Evolutionary conservation across 2,888 invertebrate species (phyloP), one percentile per base, ranked within the genome.

Genomic region (Spilosoma lubricipeda): DNA sequence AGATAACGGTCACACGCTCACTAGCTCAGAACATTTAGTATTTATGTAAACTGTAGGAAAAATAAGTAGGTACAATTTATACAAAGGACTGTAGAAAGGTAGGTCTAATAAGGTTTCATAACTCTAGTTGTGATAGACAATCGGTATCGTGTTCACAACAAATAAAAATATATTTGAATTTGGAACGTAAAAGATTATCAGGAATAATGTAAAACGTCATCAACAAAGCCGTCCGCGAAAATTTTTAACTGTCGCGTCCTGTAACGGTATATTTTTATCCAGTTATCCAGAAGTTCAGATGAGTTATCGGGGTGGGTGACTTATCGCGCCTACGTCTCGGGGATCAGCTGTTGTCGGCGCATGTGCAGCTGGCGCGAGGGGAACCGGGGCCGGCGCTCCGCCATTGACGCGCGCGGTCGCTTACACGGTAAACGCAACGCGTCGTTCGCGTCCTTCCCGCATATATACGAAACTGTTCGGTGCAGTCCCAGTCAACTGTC

Each of bases 341-440:
- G 90, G 90, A 94, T 94, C 94, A 94, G 95, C 94, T 94, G 95
- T 93, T 91, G 87, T 87, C 84, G 88, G 94, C 95, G 95, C 95
- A 95, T 95, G 95, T 93, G 93, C 94, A 91, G 90, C 89, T 89
- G 89, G 77, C 88, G 87, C 84, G 82, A 83, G 88, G 86, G 90
- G 89, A 90, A 90, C 85, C 82, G 80, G 75, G 80, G 78, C 77
- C 77, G 79, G 84, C 76, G 77, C 80, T 83, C 77, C 87, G 91
- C 89, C 91, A 92, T 90, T 92, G 91, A 90, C 87, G 89, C 89
- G 86, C 87, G 89, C 89, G 86, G 82, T 71, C 80, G 82, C 80
- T 79, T 81, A 84, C 80, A 84, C 81, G 78, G 69, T 76, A 80
- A 78, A 76, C 80, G 84, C 78, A 79, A 74, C 83, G 86, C 83